phyloP scores from a whole-genome alignment of 2,113 vertebrate genomes.

The Elephas maximus region DNA sequence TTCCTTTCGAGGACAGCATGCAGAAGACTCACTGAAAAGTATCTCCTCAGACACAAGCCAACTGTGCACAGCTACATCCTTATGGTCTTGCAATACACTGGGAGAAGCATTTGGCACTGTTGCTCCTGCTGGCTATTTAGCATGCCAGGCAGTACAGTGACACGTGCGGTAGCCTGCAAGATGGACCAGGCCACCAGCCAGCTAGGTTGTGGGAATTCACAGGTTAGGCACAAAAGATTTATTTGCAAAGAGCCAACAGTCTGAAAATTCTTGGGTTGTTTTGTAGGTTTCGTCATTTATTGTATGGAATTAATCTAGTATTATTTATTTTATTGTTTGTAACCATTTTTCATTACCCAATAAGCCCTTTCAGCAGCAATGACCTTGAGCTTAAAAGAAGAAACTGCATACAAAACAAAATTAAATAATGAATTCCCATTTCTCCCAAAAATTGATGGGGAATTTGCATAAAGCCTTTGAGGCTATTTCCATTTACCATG shows the following conservation, averaged over 20 bases:
- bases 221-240: neutral
- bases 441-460: neutral
- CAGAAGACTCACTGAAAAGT: constrained; percentile 28
- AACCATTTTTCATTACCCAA: neutral
- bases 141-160: neutral
- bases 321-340: constrained; percentile 1
- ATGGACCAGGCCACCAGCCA: neutral
- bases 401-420: neutral
- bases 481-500: constrained; percentile 18
- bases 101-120: neutral
- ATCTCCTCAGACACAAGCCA: constrained; percentile 16
- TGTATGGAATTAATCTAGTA: neutral
- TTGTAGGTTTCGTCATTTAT: neutral
- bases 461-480: constrained; percentile 47
- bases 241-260: neutral
- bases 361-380: constrained; percentile 30
- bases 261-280: neutral
- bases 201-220: neutral
- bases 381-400: neutral
- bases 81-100: neutral
- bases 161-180: neutral
- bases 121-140: neutral
- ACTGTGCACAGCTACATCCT: neutral
- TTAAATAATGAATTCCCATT: constrained; percentile 14
- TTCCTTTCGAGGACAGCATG: constrained; percentile 49